Evolutionary conservation across 2,888 invertebrate species (phyloP).

Genomic region (Lycophotia porphyrea): DNA sequence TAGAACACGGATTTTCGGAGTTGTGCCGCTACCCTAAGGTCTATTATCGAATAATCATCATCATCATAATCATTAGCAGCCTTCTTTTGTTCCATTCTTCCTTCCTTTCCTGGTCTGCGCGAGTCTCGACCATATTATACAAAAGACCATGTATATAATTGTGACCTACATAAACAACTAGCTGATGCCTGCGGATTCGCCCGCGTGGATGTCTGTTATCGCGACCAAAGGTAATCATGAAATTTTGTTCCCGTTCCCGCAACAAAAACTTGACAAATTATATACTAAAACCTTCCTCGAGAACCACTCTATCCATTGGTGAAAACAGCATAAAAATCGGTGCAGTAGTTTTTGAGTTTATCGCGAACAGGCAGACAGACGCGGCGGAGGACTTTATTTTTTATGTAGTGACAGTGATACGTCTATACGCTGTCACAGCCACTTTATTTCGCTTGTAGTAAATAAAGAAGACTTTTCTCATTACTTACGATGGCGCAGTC

Average conservation of each 20-base stretch:
- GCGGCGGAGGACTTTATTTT: no score
- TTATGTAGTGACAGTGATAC: no score
- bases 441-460: neutral
- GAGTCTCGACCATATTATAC: neutral
- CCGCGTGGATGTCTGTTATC: no score
- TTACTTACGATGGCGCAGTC: conserved; percentile 23
- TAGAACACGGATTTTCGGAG: neutral
- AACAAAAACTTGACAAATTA: no score
- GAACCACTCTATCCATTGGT: no score
- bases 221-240: no score
- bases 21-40: neutral
- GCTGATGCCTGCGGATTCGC: no score
- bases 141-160: neutral
- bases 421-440: neutral
- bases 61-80: neutral
- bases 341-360: no score
- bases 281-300: no score
- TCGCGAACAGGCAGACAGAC: no score
- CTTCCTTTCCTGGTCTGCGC: neutral
- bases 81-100: neutral
- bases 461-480: conserved; percentile 11
- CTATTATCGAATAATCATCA: neutral
- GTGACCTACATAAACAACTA: neutral
- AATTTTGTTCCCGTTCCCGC: no score
- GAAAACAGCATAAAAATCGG: no score